These are phyloP conservation scores for Spialia ferax DNA, from an alignment of 2,888 invertebrate species.

Conservation along the genomic window DNA sequence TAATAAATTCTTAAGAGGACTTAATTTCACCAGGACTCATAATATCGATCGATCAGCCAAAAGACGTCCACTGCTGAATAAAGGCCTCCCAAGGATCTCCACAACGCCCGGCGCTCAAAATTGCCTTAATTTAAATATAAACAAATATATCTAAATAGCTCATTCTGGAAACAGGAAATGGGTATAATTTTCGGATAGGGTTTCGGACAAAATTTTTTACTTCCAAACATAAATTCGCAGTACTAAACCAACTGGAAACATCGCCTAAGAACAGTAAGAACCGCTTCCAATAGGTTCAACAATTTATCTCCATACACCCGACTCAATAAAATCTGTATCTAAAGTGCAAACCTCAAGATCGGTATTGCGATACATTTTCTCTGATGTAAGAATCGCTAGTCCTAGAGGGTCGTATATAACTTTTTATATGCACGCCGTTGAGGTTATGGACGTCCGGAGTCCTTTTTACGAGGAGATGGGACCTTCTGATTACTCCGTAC, in stretches of 20 bases:
- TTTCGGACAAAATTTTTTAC: constrained; percentile 10
- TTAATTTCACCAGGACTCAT: too few species aligned
- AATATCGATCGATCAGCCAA: too few species aligned
- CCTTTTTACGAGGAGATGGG: constrained; percentile 33
- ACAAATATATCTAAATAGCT: not conserved
- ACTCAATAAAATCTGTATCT: constrained; percentile 10
- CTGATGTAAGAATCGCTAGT: constrained; percentile 23
- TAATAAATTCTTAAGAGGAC: too few species aligned
- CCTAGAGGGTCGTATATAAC: constrained; percentile 26
- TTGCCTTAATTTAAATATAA: constrained; percentile 9
- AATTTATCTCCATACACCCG: constrained; percentile 1
- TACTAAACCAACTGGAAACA: not conserved
- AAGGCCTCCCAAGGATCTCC: too few species aligned
- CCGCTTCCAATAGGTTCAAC: not conserved
- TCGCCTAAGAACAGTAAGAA: not conserved
- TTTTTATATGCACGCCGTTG: constrained; percentile 34
- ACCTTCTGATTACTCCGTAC: constrained; percentile 31
- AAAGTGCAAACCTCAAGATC: constrained; percentile 23
- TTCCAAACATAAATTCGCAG: not conserved
- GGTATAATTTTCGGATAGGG: constrained; percentile 3
- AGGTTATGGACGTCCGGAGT: constrained; percentile 30
- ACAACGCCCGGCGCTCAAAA: too few species aligned
- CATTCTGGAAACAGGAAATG: constrained; percentile 15
- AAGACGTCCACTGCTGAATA: too few species aligned
- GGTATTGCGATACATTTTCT: constrained; percentile 23